phyloP scores from a whole-genome alignment of 2,113 vertebrate species.

The Leptocoma aspasia region DNA sequence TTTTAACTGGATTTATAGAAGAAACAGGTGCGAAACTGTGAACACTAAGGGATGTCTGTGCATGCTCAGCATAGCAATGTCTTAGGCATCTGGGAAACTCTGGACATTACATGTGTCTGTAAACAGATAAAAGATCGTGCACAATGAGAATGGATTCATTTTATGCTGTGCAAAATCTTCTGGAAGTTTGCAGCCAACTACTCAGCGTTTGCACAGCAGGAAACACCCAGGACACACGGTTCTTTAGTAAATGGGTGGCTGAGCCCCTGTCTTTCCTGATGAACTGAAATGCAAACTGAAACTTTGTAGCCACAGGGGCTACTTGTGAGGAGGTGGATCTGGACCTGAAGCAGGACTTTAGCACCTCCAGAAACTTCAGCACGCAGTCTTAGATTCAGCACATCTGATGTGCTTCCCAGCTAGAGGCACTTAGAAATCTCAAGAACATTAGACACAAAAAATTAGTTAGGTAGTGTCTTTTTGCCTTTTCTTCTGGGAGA shows the following conservation, averaged over 20 bases:
- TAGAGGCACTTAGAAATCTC: not conserved
- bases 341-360: not conserved
- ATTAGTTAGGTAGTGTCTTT: not conserved
- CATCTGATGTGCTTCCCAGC: not conserved
- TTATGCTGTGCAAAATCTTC: not conserved
- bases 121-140: not conserved
- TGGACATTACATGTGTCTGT: not conserved
- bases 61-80: not conserved
- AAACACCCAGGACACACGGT: not conserved
- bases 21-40: not conserved
- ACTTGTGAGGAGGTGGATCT: rapidly evolving
- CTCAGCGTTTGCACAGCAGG: not conserved
- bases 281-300: not conserved
- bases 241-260: not conserved
- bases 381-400: not conserved
- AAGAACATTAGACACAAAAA: not conserved
- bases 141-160: not conserved
- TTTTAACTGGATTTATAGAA: constrained; percentile 7
- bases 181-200: not conserved
- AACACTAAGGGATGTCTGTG: not conserved
- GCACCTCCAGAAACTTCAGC: not conserved
- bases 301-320: not conserved
- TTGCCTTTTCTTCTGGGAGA: not conserved
- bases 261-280: not conserved
- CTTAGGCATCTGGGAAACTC: not conserved